A percentile compares a stretch with the other conserved stretches of the same genome.
Evolutionary conservation across 2,113 vertebrate species (phyloP).

Genomic region (Oncorhynchus gorbuscha): DNA sequence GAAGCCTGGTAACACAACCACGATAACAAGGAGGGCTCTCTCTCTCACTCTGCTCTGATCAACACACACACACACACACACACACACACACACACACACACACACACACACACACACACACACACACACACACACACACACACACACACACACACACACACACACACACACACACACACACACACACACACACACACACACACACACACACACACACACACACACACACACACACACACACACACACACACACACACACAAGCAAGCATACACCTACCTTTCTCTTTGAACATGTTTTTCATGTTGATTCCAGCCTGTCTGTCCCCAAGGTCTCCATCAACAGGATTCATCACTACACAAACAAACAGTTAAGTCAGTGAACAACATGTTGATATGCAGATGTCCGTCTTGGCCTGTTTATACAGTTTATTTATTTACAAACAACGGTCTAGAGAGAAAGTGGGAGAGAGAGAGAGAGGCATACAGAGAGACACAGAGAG

Average conservation of each 20-base stretch:
- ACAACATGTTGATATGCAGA: conserved; percentile 1
- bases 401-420: not conserved
- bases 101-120: no score
- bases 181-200: conserved; percentile 1
- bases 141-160: no score
- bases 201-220: conserved; percentile 2
- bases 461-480: no score
- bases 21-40: no score
- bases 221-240: not conserved
- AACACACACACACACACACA: no score
- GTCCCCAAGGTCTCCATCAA: conserved; percentile 78
- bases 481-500: no score
- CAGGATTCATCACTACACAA: conserved; percentile 71
- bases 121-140: no score
- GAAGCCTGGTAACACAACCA: no score
- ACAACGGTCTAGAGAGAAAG: not conserved
- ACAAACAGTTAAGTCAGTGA: conserved; percentile 15
- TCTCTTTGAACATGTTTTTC: conserved; percentile 83
- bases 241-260: conserved; percentile 2
- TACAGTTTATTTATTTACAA: not conserved
- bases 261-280: conserved; percentile 65
- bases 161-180: not conserved
- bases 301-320: conserved; percentile 76
- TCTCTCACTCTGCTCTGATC: no score
- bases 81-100: no score